Evolutionary conservation across 30 jellyfish, hydroid and myxozoan genomes (phyloP), one percentile per base, ranked within the genome.

Genomic region (Catostylus mosaicus): DNA sequence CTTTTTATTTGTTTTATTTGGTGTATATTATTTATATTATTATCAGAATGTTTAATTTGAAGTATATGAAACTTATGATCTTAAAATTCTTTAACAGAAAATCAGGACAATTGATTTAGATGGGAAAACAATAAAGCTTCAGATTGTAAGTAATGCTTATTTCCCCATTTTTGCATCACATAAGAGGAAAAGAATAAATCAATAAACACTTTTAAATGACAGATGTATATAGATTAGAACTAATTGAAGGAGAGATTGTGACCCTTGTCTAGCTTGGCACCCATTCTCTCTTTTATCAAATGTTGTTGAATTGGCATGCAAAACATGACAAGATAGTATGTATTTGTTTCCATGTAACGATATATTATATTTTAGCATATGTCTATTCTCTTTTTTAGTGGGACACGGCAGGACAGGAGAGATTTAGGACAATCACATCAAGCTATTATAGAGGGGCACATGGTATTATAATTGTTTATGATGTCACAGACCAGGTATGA

Each of bases 391-490:
- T 43, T 31, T 80, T 66, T 56, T 60, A 96, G 99, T 96, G 99
- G 99, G 99, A 96, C 71, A 96, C 99, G 1, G 99, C 99, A 40
- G 99, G 99, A 10, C 99, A 96, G 61, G 99, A 96, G 77, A 36
- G 99, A 50, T 96, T 96, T 77, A 87, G 98, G 65, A 96, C 99
- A 27, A 96, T 96, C 79, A 96, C 99, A 10, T 96, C 99, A 33
- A 83, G 97, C 71, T 96, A 96, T 67, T 96, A 96, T 82, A 73
- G 99, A 78, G 99, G 99, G 22, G 99, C 99, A 27, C 99, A 96
- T 76, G 99, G 99, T 18, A 96, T 96, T 54, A 96, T 96, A 45
- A 90, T 96, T 76, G 99, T 96, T 34, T 96, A 96, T 77, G 99
- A 96, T 73, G 96, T 96, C 85, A 96, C 99, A 38, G 99, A 96